Conservation (phyloP, 2,797 vertebrate genomes). For the Macropus fuliginosus region DNA sequence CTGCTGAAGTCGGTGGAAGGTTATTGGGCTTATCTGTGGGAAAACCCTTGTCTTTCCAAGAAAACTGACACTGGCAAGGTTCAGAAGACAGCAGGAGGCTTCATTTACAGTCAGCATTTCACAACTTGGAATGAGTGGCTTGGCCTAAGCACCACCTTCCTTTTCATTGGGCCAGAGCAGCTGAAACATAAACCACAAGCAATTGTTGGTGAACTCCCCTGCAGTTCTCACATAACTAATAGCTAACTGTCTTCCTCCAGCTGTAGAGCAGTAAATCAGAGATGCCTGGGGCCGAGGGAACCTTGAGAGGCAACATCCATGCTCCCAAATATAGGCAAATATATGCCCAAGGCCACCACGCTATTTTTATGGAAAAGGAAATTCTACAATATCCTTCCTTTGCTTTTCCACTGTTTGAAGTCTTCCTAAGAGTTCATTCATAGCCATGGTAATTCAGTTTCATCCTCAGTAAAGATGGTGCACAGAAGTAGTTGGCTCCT, state of each 20-base stretch:
- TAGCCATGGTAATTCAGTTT: not conserved
- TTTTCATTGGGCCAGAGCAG: not conserved
- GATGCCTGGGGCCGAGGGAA: not conserved
- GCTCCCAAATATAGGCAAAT: not conserved
- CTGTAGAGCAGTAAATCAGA: not conserved
- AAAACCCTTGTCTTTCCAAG: not conserved
- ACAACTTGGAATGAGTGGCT: not conserved
- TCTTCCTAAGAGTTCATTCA: not conserved
- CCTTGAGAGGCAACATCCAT: not conserved
- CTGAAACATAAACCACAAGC: not conserved
- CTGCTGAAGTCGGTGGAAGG: slow-evolving; percentile 1
- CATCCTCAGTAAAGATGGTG: not conserved
- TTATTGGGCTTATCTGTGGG: not conserved
- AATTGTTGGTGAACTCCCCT: not conserved
- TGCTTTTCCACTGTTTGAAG: not conserved
- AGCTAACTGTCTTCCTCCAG: not conserved
- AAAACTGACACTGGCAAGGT: slow-evolving; percentile 17
- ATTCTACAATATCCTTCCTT: no score
- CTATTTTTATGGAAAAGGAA: no score
- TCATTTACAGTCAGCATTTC: slow-evolving; percentile 13
- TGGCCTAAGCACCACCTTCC: not conserved
- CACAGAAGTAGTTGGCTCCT: not conserved
- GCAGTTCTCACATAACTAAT: not conserved
- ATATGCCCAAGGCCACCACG: no score
- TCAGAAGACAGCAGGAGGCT: not conserved